Base-by-base conservation (phyloP, 2,113 vertebrate species). In the Epinephelus lanceolatus region DNA sequence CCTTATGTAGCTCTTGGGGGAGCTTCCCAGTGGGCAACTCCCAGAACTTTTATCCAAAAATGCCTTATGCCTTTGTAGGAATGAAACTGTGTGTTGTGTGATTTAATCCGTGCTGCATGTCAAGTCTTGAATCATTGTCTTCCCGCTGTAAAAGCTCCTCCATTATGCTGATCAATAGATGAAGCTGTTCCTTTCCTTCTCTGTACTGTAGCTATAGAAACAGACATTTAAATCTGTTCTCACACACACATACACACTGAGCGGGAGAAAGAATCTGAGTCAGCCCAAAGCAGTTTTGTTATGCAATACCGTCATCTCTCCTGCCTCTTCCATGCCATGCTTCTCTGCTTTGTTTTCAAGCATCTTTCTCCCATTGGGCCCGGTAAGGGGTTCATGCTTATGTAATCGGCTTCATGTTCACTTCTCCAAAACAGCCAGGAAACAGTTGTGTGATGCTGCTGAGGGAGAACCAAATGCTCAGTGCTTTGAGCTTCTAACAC, bases 181-280 rank as follows among this genome's bases (percentile, higher is more conserved):
- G 71, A 88, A 76, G 86, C 77, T 60, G 52, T 68, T 76, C 19
- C 71, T 74, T 51, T 77, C 79, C 61, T 73, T 71, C 71, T 40
- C 76, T 84, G 87, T 71, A 17, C 81, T 60, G 90, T 94, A 90
- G 81, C 94, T 89, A 91, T 94, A 92, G 92, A 90, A 94, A 94
- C 90, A 40, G 86, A 53, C 82, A 74, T 76, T 91, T 51, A 83
- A 80, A 86, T 60, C 79, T 45, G 23, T 75, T 42, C 51, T 70
- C 81, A 3, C 71, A 68, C 78, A 63, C 17, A 53, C 11, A 63
- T 13, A 40, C 13, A 23, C 6, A 65, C 25, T 1, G 65, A 70
- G 70, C 69, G 71, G n/a, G 67, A 73, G 84, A 87, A 70, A 83
- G 60, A 80, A 9, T 72, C 82, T 81, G 84, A 93, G 82, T 91